phyloP scores from a whole-genome alignment of 2,797 vertebrate genomes.

The Lepus oiostolus region DNA sequence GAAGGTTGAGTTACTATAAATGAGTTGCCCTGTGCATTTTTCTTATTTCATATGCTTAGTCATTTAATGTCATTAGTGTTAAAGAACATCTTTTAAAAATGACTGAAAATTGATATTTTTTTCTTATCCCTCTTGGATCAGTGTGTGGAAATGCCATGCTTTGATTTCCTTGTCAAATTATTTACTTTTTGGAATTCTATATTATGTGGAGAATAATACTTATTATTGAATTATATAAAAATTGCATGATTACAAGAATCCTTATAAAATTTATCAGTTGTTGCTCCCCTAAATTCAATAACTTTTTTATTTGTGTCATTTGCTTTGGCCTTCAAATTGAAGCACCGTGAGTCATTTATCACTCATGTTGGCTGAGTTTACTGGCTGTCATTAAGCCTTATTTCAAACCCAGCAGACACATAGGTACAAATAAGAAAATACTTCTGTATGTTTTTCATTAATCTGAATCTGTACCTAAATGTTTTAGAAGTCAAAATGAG shows the following conservation, averaged over 20 bases:
- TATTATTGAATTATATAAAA: constrained; percentile 63
- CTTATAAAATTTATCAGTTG: constrained; percentile 70
- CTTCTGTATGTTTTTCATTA: background rate
- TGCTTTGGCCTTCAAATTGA: constrained; percentile 79
- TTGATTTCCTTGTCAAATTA: constrained; percentile 66
- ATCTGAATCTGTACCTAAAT: background rate
- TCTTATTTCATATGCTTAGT: constrained; percentile 89
- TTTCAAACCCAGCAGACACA: background rate
- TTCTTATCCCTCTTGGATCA: constrained; percentile 63
- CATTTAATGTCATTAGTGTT: constrained; percentile 84
- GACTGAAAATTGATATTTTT: constrained; percentile 76
- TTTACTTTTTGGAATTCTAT: constrained; percentile 78
- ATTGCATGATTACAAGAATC: constrained; percentile 19
- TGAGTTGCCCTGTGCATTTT: constrained; percentile 90
- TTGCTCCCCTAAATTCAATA: constrained; percentile 56
- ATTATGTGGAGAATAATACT: constrained; percentile 58
- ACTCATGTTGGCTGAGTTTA: constrained; percentile 73
- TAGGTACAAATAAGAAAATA: background rate
- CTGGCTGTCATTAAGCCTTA: constrained; percentile 72
- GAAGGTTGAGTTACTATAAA: constrained; percentile 91
- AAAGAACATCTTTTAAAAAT: constrained; percentile 80
- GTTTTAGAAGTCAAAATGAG: constrained; percentile 47
- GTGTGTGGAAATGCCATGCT: constrained; percentile 59
- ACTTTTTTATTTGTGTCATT: constrained; percentile 71
- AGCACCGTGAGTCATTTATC: constrained; percentile 68